Conservation (phyloP, 2,113 vertebrate species). For the Scomber scombrus region DNA sequence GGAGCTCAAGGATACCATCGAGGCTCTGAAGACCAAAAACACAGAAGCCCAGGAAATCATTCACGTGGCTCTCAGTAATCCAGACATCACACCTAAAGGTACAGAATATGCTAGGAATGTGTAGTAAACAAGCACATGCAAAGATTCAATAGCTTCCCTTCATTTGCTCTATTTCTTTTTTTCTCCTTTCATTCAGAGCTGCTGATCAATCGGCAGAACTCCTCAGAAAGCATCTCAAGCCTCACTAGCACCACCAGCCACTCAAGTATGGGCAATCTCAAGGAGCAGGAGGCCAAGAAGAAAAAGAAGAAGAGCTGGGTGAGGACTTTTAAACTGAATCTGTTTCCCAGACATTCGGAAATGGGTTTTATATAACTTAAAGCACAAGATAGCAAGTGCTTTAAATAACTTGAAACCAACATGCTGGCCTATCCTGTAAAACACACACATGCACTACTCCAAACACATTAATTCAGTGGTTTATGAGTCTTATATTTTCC, state of each 20-base stretch:
- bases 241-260: slow-evolving; percentile 96
- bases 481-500: slow-evolving; percentile 3
- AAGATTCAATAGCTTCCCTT: not conserved
- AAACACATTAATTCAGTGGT: not conserved
- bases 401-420: no score
- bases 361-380: not conserved
- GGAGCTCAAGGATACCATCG: slow-evolving; percentile 95
- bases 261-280: slow-evolving; percentile 93
- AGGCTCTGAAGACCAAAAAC: slow-evolving; percentile 93
- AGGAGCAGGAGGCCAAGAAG: slow-evolving; percentile 95
- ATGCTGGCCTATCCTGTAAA: not conserved
- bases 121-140: not conserved
- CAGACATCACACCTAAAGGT: slow-evolving; percentile 92
- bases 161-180: not conserved
- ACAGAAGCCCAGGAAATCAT: slow-evolving; percentile 95
- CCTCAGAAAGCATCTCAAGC: slow-evolving; percentile 96
- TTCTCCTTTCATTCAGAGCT: slow-evolving; percentile 83
- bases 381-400: no score
- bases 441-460: no score
- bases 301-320: slow-evolving; percentile 99
- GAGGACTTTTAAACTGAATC: slow-evolving; percentile 60
- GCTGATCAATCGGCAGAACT: slow-evolving; percentile 95
- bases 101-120: not conserved
- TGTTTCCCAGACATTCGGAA: not conserved
- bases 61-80: slow-evolving; percentile 90